Conservation (phyloP, 2,888 invertebrate species). For the Cheilosia variabilis region DNA sequence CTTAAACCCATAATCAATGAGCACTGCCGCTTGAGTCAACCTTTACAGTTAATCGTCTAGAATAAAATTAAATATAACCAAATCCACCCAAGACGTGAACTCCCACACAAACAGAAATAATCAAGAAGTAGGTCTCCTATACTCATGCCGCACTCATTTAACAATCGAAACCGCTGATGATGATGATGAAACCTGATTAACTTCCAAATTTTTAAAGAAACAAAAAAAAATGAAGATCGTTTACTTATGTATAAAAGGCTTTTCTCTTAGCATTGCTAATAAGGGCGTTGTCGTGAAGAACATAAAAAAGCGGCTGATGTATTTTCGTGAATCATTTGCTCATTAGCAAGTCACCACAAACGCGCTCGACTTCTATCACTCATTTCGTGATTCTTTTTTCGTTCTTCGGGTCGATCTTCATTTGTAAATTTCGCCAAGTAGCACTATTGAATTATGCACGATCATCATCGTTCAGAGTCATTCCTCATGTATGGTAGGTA, state of each 20-base stretch:
- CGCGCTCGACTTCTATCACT: constrained; percentile 67
- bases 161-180: constrained; percentile 9
- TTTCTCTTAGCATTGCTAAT: constrained; percentile 69
- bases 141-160: not conserved
- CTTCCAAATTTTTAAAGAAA: constrained; percentile 3
- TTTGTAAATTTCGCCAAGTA: constrained; percentile 29
- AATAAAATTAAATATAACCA: constrained; percentile 15
- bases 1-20: not conserved
- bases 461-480: constrained; percentile 36
- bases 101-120: constrained; percentile 46
- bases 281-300: constrained; percentile 64
- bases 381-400: constrained; percentile 37
- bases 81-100: constrained; percentile 26
- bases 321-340: constrained; percentile 66
- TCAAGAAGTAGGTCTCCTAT: constrained; percentile 33
- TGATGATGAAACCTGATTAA: constrained; percentile 30
- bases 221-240: constrained; percentile 12
- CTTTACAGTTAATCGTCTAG: constrained; percentile 7
- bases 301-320: constrained; percentile 13
- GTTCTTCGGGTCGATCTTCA: not conserved
- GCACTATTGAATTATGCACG: constrained; percentile 37
- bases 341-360: constrained; percentile 71
- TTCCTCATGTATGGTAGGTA: not conserved
- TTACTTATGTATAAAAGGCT: constrained; percentile 23
- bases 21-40: constrained; percentile 18